Conservation (phyloP, 1,140 invertebrate genomes). For the Ceratosolen fusciceps region DNA sequence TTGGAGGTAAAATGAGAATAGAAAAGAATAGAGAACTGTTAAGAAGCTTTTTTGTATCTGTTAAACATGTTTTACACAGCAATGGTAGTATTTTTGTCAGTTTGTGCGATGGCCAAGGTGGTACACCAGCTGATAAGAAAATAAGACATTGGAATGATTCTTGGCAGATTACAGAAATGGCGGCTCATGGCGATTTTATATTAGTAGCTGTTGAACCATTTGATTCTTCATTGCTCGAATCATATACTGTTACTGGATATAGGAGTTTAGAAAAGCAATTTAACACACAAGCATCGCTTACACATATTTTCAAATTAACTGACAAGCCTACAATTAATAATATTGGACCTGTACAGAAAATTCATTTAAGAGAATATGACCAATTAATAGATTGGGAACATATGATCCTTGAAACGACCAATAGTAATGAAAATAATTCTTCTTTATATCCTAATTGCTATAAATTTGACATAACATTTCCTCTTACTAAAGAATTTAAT, state of each 20-base stretch:
- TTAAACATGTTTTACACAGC: conserved; percentile 59
- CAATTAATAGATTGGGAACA: conserved; percentile 48
- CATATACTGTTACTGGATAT: conserved; percentile 71
- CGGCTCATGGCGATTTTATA: conserved; percentile 71
- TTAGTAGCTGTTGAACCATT: conserved; percentile 70
- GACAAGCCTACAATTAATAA: conserved; percentile 47
- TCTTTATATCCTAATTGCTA: conserved; percentile 58
- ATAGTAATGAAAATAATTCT: neutral
- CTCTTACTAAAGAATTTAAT: conserved; percentile 52
- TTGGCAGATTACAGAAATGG: conserved; percentile 78
- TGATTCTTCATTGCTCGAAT: conserved; percentile 59
- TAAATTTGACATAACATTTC: conserved; percentile 65
- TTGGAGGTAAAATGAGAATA: conserved; percentile 78
- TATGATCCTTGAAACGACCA: conserved; percentile 16
- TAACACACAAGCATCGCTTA: conserved; percentile 69
- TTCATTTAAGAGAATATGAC: conserved; percentile 36
- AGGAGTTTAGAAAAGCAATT: conserved; percentile 75
- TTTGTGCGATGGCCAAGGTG: conserved; percentile 77
- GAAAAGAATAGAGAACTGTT: conserved; percentile 75
- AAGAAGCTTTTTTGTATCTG: conserved; percentile 73
- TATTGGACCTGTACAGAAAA: conserved; percentile 49
- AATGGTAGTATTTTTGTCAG: conserved; percentile 72
- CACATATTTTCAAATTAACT: conserved; percentile 68
- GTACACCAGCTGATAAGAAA: conserved; percentile 72
- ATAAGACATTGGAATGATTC: conserved; percentile 74